Base-by-base conservation (phyloP, 2,797 vertebrate genomes). In the Danionella dracula region DNA sequence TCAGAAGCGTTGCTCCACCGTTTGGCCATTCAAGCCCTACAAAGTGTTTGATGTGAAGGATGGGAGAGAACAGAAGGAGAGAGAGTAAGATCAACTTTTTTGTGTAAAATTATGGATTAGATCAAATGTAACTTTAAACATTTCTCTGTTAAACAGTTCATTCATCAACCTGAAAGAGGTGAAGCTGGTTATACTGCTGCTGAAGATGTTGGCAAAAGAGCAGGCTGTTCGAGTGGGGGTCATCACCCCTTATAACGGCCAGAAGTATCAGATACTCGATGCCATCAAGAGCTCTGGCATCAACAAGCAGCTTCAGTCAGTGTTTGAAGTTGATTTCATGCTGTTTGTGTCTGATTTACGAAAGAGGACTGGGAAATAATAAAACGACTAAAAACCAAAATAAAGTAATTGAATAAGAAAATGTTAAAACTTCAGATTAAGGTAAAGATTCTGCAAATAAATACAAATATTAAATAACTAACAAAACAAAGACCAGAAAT, bases 231-330 rank as follows among this genome's bases (percentile, higher is more conserved):
- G 50, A 7, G 34, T 93, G 60, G 92, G 92, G 1, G 85, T 94
- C 51, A 93, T 94, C 72, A 94, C 92, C 0, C 92, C 90, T 16
- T 93, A 93, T 76, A 92, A 83, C 0, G 91, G 91, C 1, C 92
- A 94, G 80, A 94, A 93, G 71, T 84, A 19, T 16, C 83, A 66
- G 76, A 90, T 94, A 38, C 76, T 81, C 49, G 15, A 72, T 0
- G 54, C 61, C 11, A 21, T 77, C 20, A 45, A 35, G 8, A 50
- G 35, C 19, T 20, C 42, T 5, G 29, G 11, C 20, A 41, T 13
- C n/a, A 23, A 48, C 15, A 34, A 46, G 31, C 38, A 50, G 9
- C 23, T 48, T 13, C 49, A 67, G 81, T 83, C 74, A 79, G 79
- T 61, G 6, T 35, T 21, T 6, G 23, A 27, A 27, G 23, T 6